Percentiles rank a stretch among this genome's conserved stretches.
Conservation (phyloP, 2,797 vertebrate species). For the Falco concolor region DNA sequence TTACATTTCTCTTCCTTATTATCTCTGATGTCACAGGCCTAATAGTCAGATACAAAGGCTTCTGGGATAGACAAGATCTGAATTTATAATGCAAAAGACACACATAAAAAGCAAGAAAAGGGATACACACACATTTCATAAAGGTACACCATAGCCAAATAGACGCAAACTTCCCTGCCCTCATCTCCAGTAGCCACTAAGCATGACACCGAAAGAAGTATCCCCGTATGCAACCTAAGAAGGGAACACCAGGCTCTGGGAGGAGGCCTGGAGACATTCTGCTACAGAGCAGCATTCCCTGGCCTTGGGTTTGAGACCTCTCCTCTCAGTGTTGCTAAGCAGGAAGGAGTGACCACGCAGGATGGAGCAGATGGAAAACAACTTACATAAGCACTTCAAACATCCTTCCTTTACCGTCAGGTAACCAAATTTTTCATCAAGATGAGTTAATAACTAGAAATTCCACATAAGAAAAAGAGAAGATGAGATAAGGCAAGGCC, state of each 20-base stretch:
- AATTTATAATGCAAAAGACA: background rate
- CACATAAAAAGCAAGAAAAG: background rate
- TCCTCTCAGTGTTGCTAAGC: background rate
- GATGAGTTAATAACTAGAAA: background rate
- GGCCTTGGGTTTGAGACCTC: background rate
- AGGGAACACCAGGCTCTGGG: background rate
- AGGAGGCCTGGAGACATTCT: background rate
- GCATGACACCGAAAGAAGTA: background rate
- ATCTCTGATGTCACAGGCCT: slow-evolving; percentile 1
- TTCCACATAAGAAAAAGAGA: background rate
- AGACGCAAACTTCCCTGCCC: background rate
- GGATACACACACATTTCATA: background rate
- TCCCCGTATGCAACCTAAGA: background rate
- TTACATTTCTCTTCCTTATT: background rate
- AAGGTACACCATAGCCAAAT: background rate
- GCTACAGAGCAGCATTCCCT: background rate
- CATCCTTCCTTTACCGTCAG: background rate
- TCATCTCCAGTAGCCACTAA: background rate
- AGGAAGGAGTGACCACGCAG: background rate
- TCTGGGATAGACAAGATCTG: background rate
- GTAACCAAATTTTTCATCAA: background rate
- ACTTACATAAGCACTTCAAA: background rate
- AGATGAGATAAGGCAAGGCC: background rate
- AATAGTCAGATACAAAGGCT: background rate
- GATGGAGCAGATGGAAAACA: background rate